A percentile compares a stretch with the other conserved stretches of the same genome.
phyloP scores from a whole-genome alignment of 1,140 invertebrate species.

The Eueides isabella region DNA sequence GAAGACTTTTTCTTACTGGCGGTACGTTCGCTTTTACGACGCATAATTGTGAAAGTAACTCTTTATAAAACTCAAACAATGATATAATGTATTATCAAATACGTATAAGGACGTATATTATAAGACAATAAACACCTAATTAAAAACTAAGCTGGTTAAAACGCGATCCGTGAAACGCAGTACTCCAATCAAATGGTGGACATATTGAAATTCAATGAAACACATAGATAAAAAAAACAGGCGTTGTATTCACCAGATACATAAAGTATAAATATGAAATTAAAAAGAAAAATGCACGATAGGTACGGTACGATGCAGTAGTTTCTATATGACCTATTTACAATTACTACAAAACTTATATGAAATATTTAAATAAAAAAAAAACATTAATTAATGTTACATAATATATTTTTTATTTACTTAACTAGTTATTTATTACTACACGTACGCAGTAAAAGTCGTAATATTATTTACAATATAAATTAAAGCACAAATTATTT shows the following conservation, averaged over 20 bases:
- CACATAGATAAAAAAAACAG: background rate
- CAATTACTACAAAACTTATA: too few relatives aligned
- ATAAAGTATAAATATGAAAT: background rate
- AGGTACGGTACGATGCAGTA: too few relatives aligned
- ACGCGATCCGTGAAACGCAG: background rate
- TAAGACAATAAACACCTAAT: background rate
- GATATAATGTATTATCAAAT: background rate
- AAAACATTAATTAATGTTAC: too few relatives aligned
- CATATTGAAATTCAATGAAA: conserved; percentile 26
- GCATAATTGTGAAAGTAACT: conserved; percentile 54
- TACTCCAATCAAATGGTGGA: conserved; percentile 26
- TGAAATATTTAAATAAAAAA: too few relatives aligned
- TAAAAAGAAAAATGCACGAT: background rate
- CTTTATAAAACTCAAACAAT: background rate
- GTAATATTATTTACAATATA: too few relatives aligned
- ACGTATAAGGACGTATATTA: background rate
- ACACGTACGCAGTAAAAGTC: too few relatives aligned
- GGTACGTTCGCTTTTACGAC: conserved; percentile 74
- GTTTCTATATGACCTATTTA: too few relatives aligned
- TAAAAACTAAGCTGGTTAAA: background rate
- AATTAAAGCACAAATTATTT: too few relatives aligned
- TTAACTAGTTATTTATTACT: too few relatives aligned
- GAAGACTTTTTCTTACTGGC: conserved; percentile 69
- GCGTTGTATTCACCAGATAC: background rate
- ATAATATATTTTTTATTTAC: too few relatives aligned